Base-by-base conservation (phyloP, 2,797 vertebrate genomes). In the Manis javanica region DNA sequence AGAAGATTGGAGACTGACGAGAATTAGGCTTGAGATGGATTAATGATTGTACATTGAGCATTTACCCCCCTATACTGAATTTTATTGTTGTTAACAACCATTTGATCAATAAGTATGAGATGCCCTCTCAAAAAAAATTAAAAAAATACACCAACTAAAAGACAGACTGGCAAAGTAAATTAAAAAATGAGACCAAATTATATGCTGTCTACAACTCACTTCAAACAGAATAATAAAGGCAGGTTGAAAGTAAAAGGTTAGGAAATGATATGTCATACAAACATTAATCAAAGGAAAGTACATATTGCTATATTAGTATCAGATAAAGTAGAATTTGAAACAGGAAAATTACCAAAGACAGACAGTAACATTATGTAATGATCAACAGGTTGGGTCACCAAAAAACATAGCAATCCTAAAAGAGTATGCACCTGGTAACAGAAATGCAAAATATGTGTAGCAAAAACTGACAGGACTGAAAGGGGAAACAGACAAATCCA, bases 281-380 rank as follows among this genome's bases (percentile, higher is more conserved):
- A 91, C 13, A 61, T 82, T 61, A 74, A 63, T 31, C 46, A 53
- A 64, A 39, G 21, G 49, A 91, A 39, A 51, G n/a, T 24, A 63
- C 21, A 9, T 51, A 19, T 53, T 14, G 7, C 31, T 26, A 26
- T 46, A 59, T 81, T 59, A n/a, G 34, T 46, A 79, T 49, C 9
- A 69, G 29, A 90, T 72, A 63, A 74, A 37, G 34, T 39, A 51
- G 64, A 69, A n/a, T 84, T 26, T 21, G 29, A 19, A 77, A 46
- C 46, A 89, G 77, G 16, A 23, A 89, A 89, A 89, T 77, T 39
- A 77, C 16, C 31, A 90, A 71, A 87, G 64, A 90, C 42, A 84
- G 59, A 64, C 34, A 74, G 26, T 51, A 59, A 57, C 13, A 61
- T 72, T 59, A 91, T 31, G 37, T 63, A 91, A 53, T 51, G 24